Conservation (phyloP, 2,113 vertebrate genomes). For the Cebus imitator region DNA sequence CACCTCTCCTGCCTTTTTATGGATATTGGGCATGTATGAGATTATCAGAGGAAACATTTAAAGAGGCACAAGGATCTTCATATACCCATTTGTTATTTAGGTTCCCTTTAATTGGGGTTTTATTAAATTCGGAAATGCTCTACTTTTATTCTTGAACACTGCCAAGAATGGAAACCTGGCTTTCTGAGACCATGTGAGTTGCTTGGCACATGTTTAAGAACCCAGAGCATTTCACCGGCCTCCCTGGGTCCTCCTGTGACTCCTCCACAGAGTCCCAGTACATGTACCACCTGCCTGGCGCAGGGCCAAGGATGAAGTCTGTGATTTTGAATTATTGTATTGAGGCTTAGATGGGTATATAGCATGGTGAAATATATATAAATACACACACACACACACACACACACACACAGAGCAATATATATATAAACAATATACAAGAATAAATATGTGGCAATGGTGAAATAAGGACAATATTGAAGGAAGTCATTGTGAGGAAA, state of each 20-base stretch:
- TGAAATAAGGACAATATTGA: not conserved
- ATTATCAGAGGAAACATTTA: not conserved
- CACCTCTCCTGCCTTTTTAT: not conserved
- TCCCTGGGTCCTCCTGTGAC: not conserved
- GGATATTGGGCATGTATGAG: not conserved
- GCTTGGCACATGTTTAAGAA: not conserved
- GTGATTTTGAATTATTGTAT: not conserved
- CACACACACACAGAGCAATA: too few relatives aligned
- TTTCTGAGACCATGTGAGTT: not conserved
- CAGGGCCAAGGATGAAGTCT: fast-evolving
- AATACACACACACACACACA: too few relatives aligned
- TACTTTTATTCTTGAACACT: not conserved
- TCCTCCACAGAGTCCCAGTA: not conserved
- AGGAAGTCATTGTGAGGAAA: not conserved
- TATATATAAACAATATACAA: too few relatives aligned
- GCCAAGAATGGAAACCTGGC: not conserved
- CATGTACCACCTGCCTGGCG: fast-evolving
- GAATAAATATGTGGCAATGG: too few relatives aligned
- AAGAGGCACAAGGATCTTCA: not conserved
- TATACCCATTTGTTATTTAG: not conserved
- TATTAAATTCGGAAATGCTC: not conserved
- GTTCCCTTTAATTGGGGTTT: not conserved
- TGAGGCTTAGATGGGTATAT: not conserved
- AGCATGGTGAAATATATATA: too few relatives aligned
- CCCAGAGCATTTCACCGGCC: too few relatives aligned